A percentile compares a stretch with the other conserved stretches of the same genome.
Evolutionary conservation across 1,140 invertebrate species (phyloP).

Genomic region (Parapsyche elsis): DNA sequence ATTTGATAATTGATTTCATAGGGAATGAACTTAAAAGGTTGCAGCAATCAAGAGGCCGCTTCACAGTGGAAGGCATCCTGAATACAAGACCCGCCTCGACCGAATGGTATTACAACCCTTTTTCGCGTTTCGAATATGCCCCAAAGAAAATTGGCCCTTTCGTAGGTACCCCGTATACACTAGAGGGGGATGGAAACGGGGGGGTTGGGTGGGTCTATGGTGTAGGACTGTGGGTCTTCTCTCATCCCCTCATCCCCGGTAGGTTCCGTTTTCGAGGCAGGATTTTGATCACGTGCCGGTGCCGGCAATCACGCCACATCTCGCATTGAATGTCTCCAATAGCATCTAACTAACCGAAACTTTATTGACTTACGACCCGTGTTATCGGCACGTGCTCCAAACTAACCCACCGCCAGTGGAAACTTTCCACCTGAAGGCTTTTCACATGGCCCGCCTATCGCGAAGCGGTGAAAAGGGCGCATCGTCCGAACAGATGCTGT

Average conservation of each 20-base stretch:
- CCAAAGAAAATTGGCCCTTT: not conserved
- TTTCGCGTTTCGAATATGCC: not conserved
- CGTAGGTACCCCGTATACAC: not conserved
- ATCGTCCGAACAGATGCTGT: not conserved
- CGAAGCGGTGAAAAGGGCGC: not conserved
- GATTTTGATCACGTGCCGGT: constrained; percentile 42
- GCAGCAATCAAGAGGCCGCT: not conserved
- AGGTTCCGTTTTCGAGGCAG: not conserved
- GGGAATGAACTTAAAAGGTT: not conserved
- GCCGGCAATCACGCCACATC: constrained; percentile 44
- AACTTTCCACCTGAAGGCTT: constrained; percentile 38
- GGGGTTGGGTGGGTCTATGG: not conserved
- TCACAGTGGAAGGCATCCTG: not conserved
- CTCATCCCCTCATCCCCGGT: not conserved
- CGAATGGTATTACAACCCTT: not conserved
- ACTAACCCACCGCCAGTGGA: not conserved
- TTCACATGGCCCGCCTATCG: not conserved
- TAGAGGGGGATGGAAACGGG: too few species aligned
- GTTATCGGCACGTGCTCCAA: constrained; percentile 42
- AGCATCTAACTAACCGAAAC: constrained; percentile 47
- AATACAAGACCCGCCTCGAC: not conserved
- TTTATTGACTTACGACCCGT: constrained; percentile 47
- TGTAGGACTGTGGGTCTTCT: not conserved
- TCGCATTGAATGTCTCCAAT: constrained; percentile 46
- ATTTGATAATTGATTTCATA: not conserved